Conservation (phyloP, 1,140 invertebrate genomes). For the Cylas formicarius region DNA sequence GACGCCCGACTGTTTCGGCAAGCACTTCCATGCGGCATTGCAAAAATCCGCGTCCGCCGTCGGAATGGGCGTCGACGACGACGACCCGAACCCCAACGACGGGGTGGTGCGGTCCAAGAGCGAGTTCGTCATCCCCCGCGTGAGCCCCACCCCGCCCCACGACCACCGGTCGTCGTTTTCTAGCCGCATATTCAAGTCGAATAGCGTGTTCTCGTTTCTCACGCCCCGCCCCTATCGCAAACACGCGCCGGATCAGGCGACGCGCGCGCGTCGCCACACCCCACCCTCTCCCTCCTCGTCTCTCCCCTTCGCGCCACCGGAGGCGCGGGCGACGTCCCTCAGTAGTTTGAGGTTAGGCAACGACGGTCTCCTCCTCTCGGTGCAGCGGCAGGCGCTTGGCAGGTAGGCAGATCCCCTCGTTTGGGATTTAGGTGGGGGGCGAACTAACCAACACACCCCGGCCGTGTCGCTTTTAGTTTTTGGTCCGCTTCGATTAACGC, state of each 20-base stretch:
- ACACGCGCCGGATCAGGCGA: slow-evolving; percentile 24
- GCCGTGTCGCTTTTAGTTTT: slow-evolving; percentile 18
- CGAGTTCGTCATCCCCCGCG: slow-evolving; percentile 36
- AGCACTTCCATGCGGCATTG: slow-evolving; percentile 30
- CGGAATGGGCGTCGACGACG: not conserved
- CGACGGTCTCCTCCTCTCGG: slow-evolving; percentile 23
- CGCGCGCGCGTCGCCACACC: slow-evolving; percentile 14
- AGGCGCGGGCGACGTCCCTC: slow-evolving; percentile 17
- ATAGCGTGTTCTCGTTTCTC: slow-evolving; percentile 34
- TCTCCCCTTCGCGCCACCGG: slow-evolving; percentile 13
- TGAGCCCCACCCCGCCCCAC: slow-evolving; percentile 13
- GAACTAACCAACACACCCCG: too few species aligned
- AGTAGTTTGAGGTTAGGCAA: slow-evolving; percentile 21
- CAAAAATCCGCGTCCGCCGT: slow-evolving; percentile 31
- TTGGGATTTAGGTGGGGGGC: too few species aligned
- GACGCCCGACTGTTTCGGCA: slow-evolving; percentile 30
- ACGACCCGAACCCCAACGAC: slow-evolving; percentile 5
- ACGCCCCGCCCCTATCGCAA: slow-evolving; percentile 35
- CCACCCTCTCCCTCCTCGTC: slow-evolving; percentile 18
- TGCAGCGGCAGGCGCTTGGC: too few species aligned
- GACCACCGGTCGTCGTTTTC: slow-evolving; percentile 16
- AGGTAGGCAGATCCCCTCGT: slow-evolving; percentile 23
- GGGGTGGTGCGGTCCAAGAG: slow-evolving; percentile 38
- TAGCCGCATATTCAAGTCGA: slow-evolving; percentile 27
- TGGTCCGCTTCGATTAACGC: not conserved